Evolutionary conservation across 2,113 vertebrate species (phyloP).

Genomic region (Bambusicola thoracicus): DNA sequence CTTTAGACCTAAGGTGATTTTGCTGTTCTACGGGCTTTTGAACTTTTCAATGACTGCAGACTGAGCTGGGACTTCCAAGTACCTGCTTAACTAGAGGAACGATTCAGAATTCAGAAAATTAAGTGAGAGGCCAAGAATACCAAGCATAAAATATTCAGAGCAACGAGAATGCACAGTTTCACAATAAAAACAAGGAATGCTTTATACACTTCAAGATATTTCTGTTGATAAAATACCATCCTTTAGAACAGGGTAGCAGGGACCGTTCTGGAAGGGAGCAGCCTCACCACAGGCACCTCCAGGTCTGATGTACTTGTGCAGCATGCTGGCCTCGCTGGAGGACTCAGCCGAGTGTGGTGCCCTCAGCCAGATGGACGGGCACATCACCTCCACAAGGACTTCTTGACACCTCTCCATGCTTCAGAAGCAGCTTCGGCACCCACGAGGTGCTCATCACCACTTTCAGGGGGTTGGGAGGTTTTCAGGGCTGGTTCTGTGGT

Average conservation of each 20-base stretch:
- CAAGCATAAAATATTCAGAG: slow-evolving; percentile 47
- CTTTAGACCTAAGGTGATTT: background rate
- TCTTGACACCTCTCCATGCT: background rate
- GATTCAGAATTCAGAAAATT: slow-evolving; percentile 24
- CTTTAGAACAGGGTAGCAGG: slow-evolving; percentile 37
- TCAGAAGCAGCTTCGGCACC: background rate
- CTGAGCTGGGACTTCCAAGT: slow-evolving; percentile 24
- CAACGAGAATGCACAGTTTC: slow-evolving; percentile 60
- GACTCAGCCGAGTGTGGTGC: background rate
- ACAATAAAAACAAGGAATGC: slow-evolving; percentile 75
- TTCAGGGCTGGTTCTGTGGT: background rate
- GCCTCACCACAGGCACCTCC: background rate
- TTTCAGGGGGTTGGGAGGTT: background rate
- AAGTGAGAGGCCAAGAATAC: slow-evolving; percentile 25
- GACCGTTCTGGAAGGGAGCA: background rate
- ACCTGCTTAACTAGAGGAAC: slow-evolving; percentile 47
- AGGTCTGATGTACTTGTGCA: background rate
- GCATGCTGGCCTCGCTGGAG: background rate
- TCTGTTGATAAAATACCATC: slow-evolving; percentile 44
- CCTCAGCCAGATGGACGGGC: background rate
- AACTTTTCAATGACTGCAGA: slow-evolving; percentile 24
- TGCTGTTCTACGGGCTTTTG: slow-evolving; percentile 50
- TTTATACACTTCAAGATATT: slow-evolving; percentile 54
- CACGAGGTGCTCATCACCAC: background rate
- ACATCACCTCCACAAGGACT: background rate